Evolutionary conservation across 2,797 vertebrate species (phyloP).

Genomic region (Alexandromys oeconomus): DNA sequence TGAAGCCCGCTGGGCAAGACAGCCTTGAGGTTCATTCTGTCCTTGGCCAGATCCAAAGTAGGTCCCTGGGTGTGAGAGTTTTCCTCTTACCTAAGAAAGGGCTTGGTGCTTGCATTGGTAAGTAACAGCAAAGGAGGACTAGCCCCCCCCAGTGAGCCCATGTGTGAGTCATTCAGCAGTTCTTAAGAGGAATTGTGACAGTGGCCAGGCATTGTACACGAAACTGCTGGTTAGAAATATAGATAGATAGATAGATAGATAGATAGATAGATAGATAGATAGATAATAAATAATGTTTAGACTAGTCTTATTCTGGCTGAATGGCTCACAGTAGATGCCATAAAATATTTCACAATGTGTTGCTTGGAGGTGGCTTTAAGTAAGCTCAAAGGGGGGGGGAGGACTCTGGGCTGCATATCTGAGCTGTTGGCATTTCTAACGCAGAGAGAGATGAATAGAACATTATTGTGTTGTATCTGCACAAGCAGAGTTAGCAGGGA

Average conservation of each 20-base stretch:
- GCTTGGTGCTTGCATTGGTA: background rate
- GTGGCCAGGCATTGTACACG: background rate
- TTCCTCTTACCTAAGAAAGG: background rate
- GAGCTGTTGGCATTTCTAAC: constrained; percentile 76
- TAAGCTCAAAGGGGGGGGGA: constrained; percentile 33
- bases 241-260: no score
- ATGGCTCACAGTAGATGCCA: constrained; percentile 27
- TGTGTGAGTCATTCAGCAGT: background rate
- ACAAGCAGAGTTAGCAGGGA: constrained; percentile 23
- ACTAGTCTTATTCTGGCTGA: constrained; percentile 12
- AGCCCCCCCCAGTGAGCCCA: background rate
- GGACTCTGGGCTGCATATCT: constrained; percentile 46
- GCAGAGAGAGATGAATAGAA: constrained; percentile 72
- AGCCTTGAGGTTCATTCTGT: background rate
- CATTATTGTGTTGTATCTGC: constrained; percentile 61
- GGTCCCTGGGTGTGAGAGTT: background rate
- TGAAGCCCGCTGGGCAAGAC: background rate
- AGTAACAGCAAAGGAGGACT: background rate
- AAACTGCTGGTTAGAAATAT: background rate
- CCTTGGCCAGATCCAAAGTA: background rate
- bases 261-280: no score
- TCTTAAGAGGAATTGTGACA: background rate
- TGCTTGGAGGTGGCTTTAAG: constrained; percentile 72
- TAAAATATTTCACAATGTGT: constrained; percentile 68
- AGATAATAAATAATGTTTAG: constrained; percentile 29